Base-by-base conservation (phyloP, 2,888 invertebrate species). In the Alloscopus bannaensis region DNA sequence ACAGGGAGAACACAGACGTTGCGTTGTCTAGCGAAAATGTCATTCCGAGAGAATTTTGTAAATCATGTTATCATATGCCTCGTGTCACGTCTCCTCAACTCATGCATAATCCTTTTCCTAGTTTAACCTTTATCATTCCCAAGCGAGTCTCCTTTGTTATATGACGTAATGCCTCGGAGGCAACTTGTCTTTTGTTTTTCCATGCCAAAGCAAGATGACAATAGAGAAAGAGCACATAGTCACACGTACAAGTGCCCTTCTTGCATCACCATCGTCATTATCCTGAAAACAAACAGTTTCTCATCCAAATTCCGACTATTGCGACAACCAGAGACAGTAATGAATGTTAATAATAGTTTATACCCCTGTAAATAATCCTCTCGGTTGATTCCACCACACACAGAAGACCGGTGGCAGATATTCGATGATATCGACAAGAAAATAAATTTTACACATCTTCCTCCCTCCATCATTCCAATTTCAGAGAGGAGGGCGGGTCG, bases 401-500 rank as follows among this genome's bases (percentile, higher is more conserved):
- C 36, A 36, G 36, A 18, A 50, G 20, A 18, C 18, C 36, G 36
- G 20, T 45, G 45, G 45, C 45, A 45, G 6, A 45, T 3, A 11
- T 45, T 22, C 13, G 6, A 36, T 22, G 8, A 22, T 18, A 20
- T 50, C 28, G 24, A 26, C 24, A 47, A 47, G 18, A 47, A n/a
- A 36, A 8, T 8, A 36, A 36, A 36, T 36, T 36, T 13, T 36
- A 8, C 36, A 8, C 36, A 36, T 36, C 36, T 36, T 36, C n/a
- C n/a, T 36, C 36, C 8, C 36, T 36, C 36, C 8, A 8, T 8
- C 36, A 36, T 13, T 36, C 6, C 13, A 36, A 8, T 36, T 36
- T n/a, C n/a, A n/a, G n/a, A 13, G 47, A 68, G 55, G 40, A 55
- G 50, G 68, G 68, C 68, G 68, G 68, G 55, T 68, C 68, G 55